These are phyloP conservation scores for Eilema caniola DNA, from an alignment of 2,888 invertebrate species.

Conservation along the genomic window DNA sequence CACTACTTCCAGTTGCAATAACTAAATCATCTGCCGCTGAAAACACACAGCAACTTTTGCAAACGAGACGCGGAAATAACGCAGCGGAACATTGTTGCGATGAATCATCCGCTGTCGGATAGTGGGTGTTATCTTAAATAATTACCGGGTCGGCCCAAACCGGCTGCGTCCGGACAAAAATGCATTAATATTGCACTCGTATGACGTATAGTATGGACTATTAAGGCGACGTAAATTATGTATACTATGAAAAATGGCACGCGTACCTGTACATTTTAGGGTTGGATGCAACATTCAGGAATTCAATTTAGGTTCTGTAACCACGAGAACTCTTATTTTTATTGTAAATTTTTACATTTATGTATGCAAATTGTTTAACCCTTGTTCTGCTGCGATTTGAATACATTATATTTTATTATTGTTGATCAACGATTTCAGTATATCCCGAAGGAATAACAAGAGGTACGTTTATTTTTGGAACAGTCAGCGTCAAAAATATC, in stretches of 20 bases:
- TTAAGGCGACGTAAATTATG: slow-evolving; percentile 30
- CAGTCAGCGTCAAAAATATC: too few species aligned
- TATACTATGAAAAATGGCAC: slow-evolving; percentile 19
- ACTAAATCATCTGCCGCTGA: background rate
- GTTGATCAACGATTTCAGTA: too few species aligned
- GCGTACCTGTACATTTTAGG: slow-evolving; percentile 9
- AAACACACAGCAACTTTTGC: slow-evolving; percentile 16
- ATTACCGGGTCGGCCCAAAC: slow-evolving; percentile 38
- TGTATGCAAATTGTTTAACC: too few species aligned
- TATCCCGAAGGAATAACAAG: too few species aligned
- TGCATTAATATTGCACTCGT: slow-evolving; percentile 51
- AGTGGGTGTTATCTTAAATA: slow-evolving; percentile 52
- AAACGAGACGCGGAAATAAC: slow-evolving; percentile 31
- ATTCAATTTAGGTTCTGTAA: background rate
- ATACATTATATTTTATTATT: too few species aligned
- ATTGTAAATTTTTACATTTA: too few species aligned
- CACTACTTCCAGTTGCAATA: background rate
- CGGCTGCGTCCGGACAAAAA: slow-evolving; percentile 37
- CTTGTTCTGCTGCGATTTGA: too few species aligned
- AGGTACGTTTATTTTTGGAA: too few species aligned
- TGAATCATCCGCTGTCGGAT: slow-evolving; percentile 41
- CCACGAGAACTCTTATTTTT: too few species aligned
- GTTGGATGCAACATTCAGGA: background rate
- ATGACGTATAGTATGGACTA: slow-evolving; percentile 41
- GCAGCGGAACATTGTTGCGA: slow-evolving; percentile 35